These are phyloP conservation scores for Poeciliopsis infans DNA, from an alignment of 2,797 vertebrate genomes.

Conservation along the genomic window DNA sequence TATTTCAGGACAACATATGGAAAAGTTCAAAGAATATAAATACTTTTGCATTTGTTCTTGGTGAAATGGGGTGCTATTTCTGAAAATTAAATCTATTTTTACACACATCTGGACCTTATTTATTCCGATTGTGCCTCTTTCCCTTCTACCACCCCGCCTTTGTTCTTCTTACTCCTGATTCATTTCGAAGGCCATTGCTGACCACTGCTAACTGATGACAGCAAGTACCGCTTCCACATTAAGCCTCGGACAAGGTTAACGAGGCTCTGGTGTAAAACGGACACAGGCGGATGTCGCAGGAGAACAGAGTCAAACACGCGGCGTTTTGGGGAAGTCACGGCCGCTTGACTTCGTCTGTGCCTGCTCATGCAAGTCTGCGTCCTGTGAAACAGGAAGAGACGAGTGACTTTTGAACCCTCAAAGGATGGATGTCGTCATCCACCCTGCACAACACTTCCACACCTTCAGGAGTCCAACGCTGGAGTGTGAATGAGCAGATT, in stretches of 20 bases:
- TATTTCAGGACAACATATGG: neutral
- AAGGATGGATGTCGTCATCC: constrained; percentile 75
- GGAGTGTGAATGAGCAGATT: constrained; percentile 40
- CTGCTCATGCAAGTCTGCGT: constrained; percentile 62
- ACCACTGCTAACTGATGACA: constrained; percentile 18
- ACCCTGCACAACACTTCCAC: constrained; percentile 51
- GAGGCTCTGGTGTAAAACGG: constrained; percentile 41
- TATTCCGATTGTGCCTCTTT: neutral
- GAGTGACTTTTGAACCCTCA: constrained; percentile 71
- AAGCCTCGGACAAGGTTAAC: constrained; percentile 60
- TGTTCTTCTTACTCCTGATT: constrained; percentile 22
- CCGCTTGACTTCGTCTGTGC: constrained; percentile 57
- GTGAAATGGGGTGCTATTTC: neutral
- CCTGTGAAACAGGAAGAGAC: constrained; percentile 81
- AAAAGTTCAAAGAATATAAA: neutral
- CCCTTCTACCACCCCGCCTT: neutral
- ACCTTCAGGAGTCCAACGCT: constrained; percentile 18
- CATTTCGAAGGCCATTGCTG: constrained; percentile 21
- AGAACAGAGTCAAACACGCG: constrained; percentile 37
- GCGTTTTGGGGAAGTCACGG: constrained; percentile 63
- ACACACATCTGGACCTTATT: neutral
- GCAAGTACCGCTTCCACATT: constrained; percentile 36
- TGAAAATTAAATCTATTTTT: neutral
- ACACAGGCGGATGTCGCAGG: constrained; percentile 49
- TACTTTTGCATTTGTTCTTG: neutral